These are phyloP conservation scores for Euleptes europaea DNA, from an alignment of 2,113 vertebrate species.

Conservation along the genomic window DNA sequence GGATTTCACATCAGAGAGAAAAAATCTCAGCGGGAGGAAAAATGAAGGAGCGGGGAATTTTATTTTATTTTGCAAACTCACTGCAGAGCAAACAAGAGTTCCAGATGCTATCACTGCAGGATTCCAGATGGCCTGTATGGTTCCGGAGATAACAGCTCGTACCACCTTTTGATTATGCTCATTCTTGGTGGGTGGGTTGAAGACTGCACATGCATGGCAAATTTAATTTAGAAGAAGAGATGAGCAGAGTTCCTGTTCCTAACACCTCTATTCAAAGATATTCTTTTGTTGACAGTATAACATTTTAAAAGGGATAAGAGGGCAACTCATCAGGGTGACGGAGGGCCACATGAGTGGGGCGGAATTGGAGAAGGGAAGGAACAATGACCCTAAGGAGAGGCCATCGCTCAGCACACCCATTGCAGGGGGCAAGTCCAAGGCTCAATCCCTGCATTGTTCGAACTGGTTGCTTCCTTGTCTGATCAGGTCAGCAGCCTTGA, in stretches of 20 bases:
- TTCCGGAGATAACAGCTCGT: neutral
- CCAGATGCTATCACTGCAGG: slow-evolving; percentile 10
- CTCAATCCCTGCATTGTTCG: too few species aligned
- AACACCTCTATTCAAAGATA: neutral
- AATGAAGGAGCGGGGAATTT: neutral
- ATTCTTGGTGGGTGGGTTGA: neutral
- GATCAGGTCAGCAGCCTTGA: too few species aligned
- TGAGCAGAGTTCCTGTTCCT: too few species aligned
- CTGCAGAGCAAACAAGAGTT: neutral
- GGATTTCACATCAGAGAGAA: neutral
- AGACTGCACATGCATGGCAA: neutral
- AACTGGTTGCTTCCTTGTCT: too few species aligned
- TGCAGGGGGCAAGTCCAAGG: too few species aligned
- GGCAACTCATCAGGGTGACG: neutral
- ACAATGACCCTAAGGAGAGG: too few species aligned
- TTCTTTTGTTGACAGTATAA: too few species aligned
- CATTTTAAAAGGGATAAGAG: neutral
- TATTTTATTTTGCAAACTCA: neutral
- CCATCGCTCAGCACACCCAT: too few species aligned
- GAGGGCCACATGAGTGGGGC: too few species aligned
- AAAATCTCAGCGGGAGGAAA: neutral
- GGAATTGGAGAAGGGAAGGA: too few species aligned
- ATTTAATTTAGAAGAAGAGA: neutral
- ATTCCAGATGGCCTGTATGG: neutral
- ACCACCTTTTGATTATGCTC: neutral